Conservation (phyloP, 2,888 invertebrate species). For the Esperia sulphurella region DNA sequence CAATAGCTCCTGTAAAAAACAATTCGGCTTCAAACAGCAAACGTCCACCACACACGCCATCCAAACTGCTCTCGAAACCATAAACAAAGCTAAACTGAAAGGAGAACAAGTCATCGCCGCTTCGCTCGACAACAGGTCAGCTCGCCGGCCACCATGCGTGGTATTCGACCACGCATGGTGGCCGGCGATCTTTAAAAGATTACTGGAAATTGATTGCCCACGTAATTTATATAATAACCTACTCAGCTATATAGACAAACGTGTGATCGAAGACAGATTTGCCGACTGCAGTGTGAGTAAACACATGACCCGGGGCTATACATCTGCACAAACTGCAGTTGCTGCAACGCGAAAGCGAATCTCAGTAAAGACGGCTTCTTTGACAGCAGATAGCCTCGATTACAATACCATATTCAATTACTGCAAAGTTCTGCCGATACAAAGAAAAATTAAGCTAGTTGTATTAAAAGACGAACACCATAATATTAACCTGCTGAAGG, state of each 20-base stretch:
- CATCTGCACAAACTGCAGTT: too few relatives aligned
- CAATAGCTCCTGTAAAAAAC: not conserved
- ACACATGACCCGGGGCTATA: conserved; percentile 10
- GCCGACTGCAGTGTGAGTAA: conserved; percentile 2
- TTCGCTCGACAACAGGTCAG: conserved; percentile 9
- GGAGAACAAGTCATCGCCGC: conserved; percentile 7
- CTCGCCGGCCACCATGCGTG: too few relatives aligned
- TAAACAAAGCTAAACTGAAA: too few relatives aligned
- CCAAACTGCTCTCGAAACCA: not conserved
- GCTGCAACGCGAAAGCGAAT: too few relatives aligned
- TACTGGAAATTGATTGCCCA: conserved; percentile 2
- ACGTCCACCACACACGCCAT: conserved; percentile 7
- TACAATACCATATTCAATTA: too few relatives aligned
- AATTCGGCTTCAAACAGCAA: conserved; percentile 19
- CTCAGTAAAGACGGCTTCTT: too few relatives aligned
- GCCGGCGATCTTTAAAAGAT: conserved; percentile 6
- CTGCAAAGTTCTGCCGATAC: too few relatives aligned
- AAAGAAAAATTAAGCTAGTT: too few relatives aligned
- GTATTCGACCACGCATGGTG: conserved; percentile 10
- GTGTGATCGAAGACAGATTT: conserved; percentile 1
- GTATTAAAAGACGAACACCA: too few relatives aligned
- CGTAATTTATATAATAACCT: not conserved
- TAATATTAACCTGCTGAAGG: too few relatives aligned
- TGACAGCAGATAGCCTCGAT: too few relatives aligned
- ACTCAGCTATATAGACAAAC: conserved; percentile 1